phyloP scores from a whole-genome alignment of 2,797 vertebrate species.

The Emydoidea blandingii region DNA sequence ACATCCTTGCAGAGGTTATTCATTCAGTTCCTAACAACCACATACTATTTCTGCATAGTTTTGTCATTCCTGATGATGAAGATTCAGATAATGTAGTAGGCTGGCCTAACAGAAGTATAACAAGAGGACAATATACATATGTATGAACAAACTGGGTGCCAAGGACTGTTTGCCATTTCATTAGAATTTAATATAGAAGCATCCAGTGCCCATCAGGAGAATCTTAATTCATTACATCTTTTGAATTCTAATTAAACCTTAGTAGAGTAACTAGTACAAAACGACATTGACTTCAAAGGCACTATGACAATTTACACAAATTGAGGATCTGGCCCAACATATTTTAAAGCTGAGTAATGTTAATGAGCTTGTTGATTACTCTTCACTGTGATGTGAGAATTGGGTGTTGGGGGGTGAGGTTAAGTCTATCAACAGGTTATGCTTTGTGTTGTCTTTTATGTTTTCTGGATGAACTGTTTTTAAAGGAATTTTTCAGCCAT shows the following conservation, averaged over 20 bases:
- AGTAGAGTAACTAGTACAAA: conserved; percentile 33
- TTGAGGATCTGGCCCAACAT: background rate
- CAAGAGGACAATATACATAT: background rate
- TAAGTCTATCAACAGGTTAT: background rate
- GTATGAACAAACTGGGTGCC: conserved; percentile 44
- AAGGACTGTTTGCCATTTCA: conserved; percentile 43
- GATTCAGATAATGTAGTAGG: conserved; percentile 30
- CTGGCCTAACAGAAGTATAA: conserved; percentile 12
- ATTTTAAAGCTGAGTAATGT: background rate
- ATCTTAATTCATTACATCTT: conserved; percentile 71
- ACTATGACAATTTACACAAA: background rate
- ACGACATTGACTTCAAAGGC: conserved; percentile 5
- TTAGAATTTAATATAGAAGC: conserved; percentile 74
- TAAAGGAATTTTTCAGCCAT: background rate
- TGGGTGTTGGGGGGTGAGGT: background rate
- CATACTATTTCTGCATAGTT: background rate
- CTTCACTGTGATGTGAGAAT: background rate
- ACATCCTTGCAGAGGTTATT: background rate
- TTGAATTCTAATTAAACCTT: conserved; percentile 66
- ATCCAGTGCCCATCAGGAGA: conserved; percentile 61
- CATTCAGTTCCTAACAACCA: background rate
- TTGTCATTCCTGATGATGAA: conserved; percentile 34
- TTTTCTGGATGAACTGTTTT: background rate
- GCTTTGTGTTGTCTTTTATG: background rate
- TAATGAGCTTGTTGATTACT: background rate